Evolutionary conservation across 2,888 invertebrate genomes (phyloP).

Genomic region (Xestia c-nigrum): DNA sequence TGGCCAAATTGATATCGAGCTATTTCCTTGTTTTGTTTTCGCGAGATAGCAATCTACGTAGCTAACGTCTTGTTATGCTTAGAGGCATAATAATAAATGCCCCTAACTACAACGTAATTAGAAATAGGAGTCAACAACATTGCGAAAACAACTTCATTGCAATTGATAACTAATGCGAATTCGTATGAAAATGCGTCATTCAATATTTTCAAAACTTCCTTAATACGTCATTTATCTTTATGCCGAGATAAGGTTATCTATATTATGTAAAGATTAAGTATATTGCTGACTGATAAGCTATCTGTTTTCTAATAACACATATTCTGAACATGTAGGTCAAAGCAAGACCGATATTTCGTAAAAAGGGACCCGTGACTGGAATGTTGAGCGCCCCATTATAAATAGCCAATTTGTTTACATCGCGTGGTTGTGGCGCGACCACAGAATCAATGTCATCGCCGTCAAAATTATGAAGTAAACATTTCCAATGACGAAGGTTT

Average conservation of each 20-base stretch:
- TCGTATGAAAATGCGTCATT: slow-evolving; percentile 58
- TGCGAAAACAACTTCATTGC: slow-evolving; percentile 29
- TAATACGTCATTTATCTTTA: slow-evolving; percentile 47
- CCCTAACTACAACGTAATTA: slow-evolving; percentile 19
- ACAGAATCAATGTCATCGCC: slow-evolving; percentile 55
- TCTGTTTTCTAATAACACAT: slow-evolving; percentile 56
- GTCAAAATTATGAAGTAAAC: slow-evolving; percentile 49
- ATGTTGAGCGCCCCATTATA: slow-evolving; percentile 50
- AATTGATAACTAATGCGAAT: slow-evolving; percentile 29
- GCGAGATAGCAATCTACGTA: slow-evolving; percentile 39
- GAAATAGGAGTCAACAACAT: slow-evolving; percentile 38
- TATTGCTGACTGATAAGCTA: slow-evolving; percentile 44
- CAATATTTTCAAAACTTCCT: slow-evolving; percentile 53
- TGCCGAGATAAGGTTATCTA: slow-evolving; percentile 44
- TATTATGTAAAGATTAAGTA: slow-evolving; percentile 59
- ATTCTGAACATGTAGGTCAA: slow-evolving; percentile 60
- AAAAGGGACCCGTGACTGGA: slow-evolving; percentile 38
- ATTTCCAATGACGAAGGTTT: slow-evolving; percentile 52
- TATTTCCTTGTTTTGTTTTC: slow-evolving; percentile 50
- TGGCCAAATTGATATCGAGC: slow-evolving; percentile 16
- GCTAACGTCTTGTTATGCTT: slow-evolving; percentile 11
- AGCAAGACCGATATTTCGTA: slow-evolving; percentile 2
- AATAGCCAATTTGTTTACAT: slow-evolving; percentile 58
- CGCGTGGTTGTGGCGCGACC: slow-evolving; percentile 35
- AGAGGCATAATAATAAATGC: slow-evolving; percentile 1